These are phyloP conservation scores for Pogonomyrmex californicus DNA, from an alignment of 1,140 invertebrate species.

Conservation along the genomic window DNA sequence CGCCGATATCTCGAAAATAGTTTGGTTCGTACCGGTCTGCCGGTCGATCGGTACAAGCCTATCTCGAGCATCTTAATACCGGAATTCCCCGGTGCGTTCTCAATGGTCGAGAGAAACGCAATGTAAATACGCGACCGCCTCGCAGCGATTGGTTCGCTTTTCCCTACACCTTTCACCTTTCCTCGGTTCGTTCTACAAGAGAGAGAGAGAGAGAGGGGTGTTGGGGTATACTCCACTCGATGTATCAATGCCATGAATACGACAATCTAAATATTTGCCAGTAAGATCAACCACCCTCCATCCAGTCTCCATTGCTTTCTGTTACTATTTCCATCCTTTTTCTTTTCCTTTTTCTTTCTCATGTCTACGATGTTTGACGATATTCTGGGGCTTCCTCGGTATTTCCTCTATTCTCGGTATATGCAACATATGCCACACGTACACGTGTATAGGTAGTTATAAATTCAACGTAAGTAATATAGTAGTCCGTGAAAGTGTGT, in stretches of 20 bases:
- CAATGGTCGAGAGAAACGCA: constrained; percentile 62
- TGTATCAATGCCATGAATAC: constrained; percentile 84
- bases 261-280: constrained; percentile 87
- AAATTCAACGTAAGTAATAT: not conserved
- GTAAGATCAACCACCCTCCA: constrained; percentile 82
- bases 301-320: constrained; percentile 72
- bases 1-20: constrained; percentile 64
- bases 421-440: not conserved
- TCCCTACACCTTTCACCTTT: constrained; percentile 63
- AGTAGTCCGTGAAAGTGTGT: not conserved
- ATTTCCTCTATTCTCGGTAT: constrained; percentile 56
- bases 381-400: not conserved
- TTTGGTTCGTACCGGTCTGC: constrained; percentile 34
- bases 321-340: constrained; percentile 61
- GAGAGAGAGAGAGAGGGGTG: constrained; percentile 2
- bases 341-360: not conserved
- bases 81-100: constrained; percentile 72
- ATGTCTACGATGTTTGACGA: not conserved
- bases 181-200: constrained; percentile 29
- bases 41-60: constrained; percentile 69
- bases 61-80: constrained; percentile 81
- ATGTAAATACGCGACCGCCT: constrained; percentile 70
- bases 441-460: not conserved
- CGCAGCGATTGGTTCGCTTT: constrained; percentile 49
- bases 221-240: constrained; percentile 77